These are phyloP conservation scores for Chrysemys picta DNA, from an alignment of 2,113 vertebrate species.

Conservation along the genomic window DNA sequence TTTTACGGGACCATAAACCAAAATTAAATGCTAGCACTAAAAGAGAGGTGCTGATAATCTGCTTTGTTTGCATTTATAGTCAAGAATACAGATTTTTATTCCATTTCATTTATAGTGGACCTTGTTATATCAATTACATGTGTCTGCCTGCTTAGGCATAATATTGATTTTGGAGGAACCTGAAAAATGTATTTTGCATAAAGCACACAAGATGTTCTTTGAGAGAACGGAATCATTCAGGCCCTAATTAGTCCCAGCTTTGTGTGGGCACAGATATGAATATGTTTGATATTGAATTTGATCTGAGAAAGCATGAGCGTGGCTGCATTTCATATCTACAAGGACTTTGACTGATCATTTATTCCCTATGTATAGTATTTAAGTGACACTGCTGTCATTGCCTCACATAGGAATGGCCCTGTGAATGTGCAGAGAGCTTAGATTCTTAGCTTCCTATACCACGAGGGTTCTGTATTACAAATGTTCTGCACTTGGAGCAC, in stretches of 20 bases:
- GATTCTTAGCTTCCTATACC: not conserved
- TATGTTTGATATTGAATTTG: not conserved
- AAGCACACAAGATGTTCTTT: not conserved
- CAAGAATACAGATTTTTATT: not conserved
- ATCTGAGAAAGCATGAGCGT: not conserved
- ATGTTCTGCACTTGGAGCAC: not conserved
- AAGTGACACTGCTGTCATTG: not conserved
- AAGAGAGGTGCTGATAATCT: not conserved
- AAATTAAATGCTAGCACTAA: not conserved
- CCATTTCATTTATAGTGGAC: not conserved
- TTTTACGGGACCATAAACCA: slow-evolving; percentile 9
- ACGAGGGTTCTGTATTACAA: not conserved
- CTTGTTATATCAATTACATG: not conserved
- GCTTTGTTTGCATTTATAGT: not conserved
- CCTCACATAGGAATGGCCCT: not conserved
- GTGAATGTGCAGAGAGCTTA: not conserved
- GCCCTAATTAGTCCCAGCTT: not conserved
- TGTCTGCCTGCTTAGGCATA: not conserved
- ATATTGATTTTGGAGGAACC: slow-evolving; percentile 10
- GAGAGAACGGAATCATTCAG: not conserved
- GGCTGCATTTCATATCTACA: accelerated
- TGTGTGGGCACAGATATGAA: not conserved
- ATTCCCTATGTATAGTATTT: not conserved
- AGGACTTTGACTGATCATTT: not conserved
- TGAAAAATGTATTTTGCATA: not conserved